Evolutionary conservation across 2,888 invertebrate species (phyloP).

Genomic region (Drosophila neotestacea): DNA sequence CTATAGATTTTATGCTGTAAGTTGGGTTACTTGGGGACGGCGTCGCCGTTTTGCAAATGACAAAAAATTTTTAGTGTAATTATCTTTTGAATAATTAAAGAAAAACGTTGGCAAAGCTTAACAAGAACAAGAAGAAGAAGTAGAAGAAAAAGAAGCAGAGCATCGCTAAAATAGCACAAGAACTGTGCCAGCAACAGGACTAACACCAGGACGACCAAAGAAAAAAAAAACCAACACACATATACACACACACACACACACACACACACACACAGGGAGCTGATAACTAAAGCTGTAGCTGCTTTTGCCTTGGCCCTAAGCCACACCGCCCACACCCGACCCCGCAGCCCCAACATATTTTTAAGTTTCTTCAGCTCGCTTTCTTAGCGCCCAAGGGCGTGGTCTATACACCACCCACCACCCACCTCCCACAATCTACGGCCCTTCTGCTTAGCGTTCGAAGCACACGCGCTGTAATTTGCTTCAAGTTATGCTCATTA

Average conservation of each 20-base stretch:
- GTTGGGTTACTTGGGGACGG: slow-evolving; percentile 59
- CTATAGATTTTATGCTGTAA: slow-evolving; percentile 67
- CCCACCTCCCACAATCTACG: slow-evolving; percentile 3
- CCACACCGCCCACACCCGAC: neutral
- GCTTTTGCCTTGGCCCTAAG: slow-evolving; percentile 31
- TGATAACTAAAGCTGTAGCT: slow-evolving; percentile 50
- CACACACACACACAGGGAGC: slow-evolving; percentile 26
- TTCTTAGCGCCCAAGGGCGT: slow-evolving; percentile 37
- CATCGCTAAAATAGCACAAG: slow-evolving; percentile 51
- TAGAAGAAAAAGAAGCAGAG: slow-evolving; percentile 23
- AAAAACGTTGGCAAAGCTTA: slow-evolving; percentile 72
- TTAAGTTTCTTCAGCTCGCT: slow-evolving; percentile 52
- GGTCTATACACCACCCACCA: slow-evolving; percentile 2
- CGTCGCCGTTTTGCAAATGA: slow-evolving; percentile 60
- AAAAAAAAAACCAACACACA: slow-evolving; percentile 11
- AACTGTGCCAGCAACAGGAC: slow-evolving; percentile 53
- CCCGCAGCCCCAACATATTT: slow-evolving; percentile 58
- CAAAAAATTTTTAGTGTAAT: slow-evolving; percentile 75
- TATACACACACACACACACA: slow-evolving; percentile 11
- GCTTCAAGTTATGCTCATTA: slow-evolving; percentile 78
- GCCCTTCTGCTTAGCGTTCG: slow-evolving; percentile 52
- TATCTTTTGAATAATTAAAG: slow-evolving; percentile 84
- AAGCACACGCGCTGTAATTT: slow-evolving; percentile 70
- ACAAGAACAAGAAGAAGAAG: slow-evolving; percentile 33
- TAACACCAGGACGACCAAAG: slow-evolving; percentile 34